phyloP scores from a whole-genome alignment of 1,140 invertebrate species.

The Philopotamus ludificatus region DNA sequence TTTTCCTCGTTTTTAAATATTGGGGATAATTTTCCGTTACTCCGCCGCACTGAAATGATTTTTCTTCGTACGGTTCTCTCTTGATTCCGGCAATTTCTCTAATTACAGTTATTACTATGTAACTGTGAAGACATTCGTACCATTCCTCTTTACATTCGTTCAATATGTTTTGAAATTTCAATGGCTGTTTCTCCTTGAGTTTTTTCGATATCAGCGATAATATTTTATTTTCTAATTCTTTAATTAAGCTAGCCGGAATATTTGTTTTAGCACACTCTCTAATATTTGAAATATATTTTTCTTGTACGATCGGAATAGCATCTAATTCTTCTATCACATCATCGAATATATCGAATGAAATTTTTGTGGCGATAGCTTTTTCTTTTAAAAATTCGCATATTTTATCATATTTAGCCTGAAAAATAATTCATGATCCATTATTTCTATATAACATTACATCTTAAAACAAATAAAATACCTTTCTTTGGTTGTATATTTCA shows the following conservation, averaged over 20 bases:
- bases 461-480: background rate
- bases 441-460: too few relatives aligned
- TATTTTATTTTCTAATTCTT: constrained; percentile 56
- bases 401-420: constrained; percentile 35
- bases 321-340: constrained; percentile 15
- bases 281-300: constrained; percentile 48
- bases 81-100: constrained; percentile 50
- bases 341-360: background rate
- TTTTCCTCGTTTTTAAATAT: constrained; percentile 59
- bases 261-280: constrained; percentile 49
- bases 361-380: constrained; percentile 24
- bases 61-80: constrained; percentile 49
- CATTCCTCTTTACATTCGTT: constrained; percentile 55
- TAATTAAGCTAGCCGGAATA: constrained; percentile 51
- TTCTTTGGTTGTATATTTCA: background rate
- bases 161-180: constrained; percentile 51
- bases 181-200: constrained; percentile 48
- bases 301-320: constrained; percentile 43
- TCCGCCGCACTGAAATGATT: constrained; percentile 59
- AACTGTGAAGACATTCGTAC: constrained; percentile 51
- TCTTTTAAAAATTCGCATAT: constrained; percentile 36
- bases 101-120: constrained; percentile 54
- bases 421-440: too few relatives aligned
- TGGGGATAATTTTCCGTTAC: constrained; percentile 58
- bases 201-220: constrained; percentile 49